Evolutionary conservation across 1,140 invertebrate genomes (phyloP), one percentile per base, ranked within the genome.

Genomic region (Drosophila ogumai): DNA sequence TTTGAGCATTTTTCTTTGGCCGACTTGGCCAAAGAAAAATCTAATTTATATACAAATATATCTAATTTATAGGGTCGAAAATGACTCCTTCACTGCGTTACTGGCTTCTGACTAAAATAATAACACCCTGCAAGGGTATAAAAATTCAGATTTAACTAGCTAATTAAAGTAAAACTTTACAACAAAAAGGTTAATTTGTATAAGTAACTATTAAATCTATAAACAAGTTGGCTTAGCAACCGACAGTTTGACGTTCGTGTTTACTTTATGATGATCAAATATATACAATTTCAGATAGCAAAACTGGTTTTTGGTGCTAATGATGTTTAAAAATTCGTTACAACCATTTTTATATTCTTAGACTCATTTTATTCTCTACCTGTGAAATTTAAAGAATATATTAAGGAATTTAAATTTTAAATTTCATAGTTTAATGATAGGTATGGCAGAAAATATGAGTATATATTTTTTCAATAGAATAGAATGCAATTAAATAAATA

Each of bases 71-170:
- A 25, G 25, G 25, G 3, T 25, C 25, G 25, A 3, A 25, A 25
- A 25, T 25, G 25, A 25, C 25, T 25, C 25, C 25, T 25, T 25
- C 0, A 25, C 25, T 5, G 25, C 25, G 25, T 25, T 25, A 25
- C 25, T 3, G 3, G 5, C 25, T 25, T 25, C 25, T 25, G 19
- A 25, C 25, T 5, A 3, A 25, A 25, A 25, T 25, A 25, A 25
- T 25, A 25, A 25, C 0, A 25, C 25, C 25, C 25, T 25, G 25
- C 3, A 25, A 25, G 25, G 25, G 3, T 25, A 25, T 25, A 25
- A 12, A 17, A 3, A 6, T 3, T 0, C 0, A 6, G 17, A 12
- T n/a, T 12, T 4, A 0, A 34, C 3, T 8, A 17, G 3, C 12
- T 13, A 36, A 38, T 55, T 22, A 34, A 54, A 22, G 7, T 13